Evolutionary conservation across 2,113 vertebrate genomes (phyloP), one percentile per base, ranked within the genome.

Genomic region (Spea bombifrons): DNA sequence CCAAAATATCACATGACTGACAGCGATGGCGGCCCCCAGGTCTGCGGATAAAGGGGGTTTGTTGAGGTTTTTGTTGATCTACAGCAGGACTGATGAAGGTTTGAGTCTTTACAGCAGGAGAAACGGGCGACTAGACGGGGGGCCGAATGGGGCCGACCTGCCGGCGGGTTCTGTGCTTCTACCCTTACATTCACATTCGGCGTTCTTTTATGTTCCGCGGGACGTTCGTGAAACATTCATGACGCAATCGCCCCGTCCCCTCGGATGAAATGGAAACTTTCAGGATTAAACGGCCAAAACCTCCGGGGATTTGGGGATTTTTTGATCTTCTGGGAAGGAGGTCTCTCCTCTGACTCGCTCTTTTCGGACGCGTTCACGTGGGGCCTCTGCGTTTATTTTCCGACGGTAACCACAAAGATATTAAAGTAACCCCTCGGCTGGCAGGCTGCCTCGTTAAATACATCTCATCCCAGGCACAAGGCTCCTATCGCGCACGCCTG

Each of bases 401-500:
- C 52, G 68, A 52, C 53, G 76, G 76, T 45, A 53, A 78, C 68
- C 57, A 48, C 76, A 71, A 71, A 72, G 68, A 78, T 78, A 78
- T 70, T 78, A 78, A 78, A 78, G 71, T 78, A 78, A 71, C 10
- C 76, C 76, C 1, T 46, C n/a, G 16, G 15, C 46, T 78, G 76
- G 76, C 68, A n/a, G 47, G 48, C 68, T 72, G 76, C 76, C 76
- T 78, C 48, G 44, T 65, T 71, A 78, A 78, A 78, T 53, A 78
- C 12, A 64, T 66, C 30, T 46, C 46, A 71, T 71, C 68, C 69
- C 8, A 8, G 69, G 8, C 63, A 43, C 76, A 12, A n/a, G 70
- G 66, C 5, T 30, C 76, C 49, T 66, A 73, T 44, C 6, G 61
- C 17, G 61, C 7, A 16, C 2, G 69, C 76, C 76, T 72, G 76